Evolutionary conservation across 1,140 invertebrate species (phyloP), one percentile per base, ranked within the genome.

Genomic region (Drosophila eugracilis): DNA sequence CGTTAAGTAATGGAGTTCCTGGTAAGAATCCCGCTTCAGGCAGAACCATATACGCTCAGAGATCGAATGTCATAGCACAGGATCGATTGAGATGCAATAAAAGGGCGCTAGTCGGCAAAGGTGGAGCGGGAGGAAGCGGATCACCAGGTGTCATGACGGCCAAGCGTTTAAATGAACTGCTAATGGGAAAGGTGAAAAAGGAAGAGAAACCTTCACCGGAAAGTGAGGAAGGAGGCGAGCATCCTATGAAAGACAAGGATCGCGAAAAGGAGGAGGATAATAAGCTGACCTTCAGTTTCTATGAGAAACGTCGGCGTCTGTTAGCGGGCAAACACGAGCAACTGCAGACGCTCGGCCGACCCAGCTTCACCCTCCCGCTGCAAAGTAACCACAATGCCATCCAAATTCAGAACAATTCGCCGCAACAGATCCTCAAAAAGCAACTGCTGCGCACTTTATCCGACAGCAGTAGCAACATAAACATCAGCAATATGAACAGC

Each of bases 291-390:
- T 62, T 24, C 12, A 89, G 78, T 34, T 90, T 90, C 47, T 90
- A 90, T 42, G 89, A 90, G 47, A 89, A 84, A 32, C 75, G 89
- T 1, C 80, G 89, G 6, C 81, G 81, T 5, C 58, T 90, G 36
- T 4, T 85, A 26, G 24, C 58, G 0, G 45, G 59, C 22, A 59
- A 44, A 4, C 58, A 52, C 5, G 71, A 54, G 37, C 60, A 83
- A 7, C 48, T 59, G 3, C 50, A 39, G 22, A 21, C 34, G 7
- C 9, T 34, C 5, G 48, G 44, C 7, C 45, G 60, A 10, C 54
- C 60, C 3, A 37, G 3, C 22, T 65, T 45, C 54, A 59, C 9
- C 10, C 48, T 19, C 9, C 53, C 24, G 42, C 60, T 14, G n/a
- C 62, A 26, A 4, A 36, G 21, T 14, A 58, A 32, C 74, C 63